phyloP scores from a whole-genome alignment of 2,888 invertebrate species.

The Nebria salina region DNA sequence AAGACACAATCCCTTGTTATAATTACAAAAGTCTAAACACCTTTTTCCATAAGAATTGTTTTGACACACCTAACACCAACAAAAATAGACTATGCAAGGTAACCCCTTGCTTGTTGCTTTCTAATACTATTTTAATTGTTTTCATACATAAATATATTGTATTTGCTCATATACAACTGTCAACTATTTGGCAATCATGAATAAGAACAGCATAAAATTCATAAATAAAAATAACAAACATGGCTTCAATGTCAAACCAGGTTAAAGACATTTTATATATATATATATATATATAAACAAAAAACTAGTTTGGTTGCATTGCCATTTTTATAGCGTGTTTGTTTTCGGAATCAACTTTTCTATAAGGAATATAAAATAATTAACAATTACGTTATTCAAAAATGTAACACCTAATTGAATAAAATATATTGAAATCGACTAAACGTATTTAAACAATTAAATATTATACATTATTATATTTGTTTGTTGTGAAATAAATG shows the following conservation, averaged over 20 bases:
- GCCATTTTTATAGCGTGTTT: constrained; percentile 3
- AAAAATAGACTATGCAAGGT: not conserved
- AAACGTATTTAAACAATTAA: too few species aligned
- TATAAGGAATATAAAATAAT: not conserved
- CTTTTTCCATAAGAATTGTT: too few species aligned
- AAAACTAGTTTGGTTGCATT: constrained; percentile 21
- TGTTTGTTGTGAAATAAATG: too few species aligned
- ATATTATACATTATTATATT: too few species aligned
- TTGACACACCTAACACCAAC: too few species aligned
- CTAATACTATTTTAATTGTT: not conserved
- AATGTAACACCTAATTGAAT: too few species aligned
- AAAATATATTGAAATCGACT: too few species aligned
- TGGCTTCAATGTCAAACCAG: constrained; percentile 20
- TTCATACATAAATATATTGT: not conserved
- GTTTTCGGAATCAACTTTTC: not conserved
- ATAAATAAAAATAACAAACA: constrained; percentile 16
- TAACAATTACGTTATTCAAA: not conserved
- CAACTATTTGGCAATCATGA: constrained; percentile 2
- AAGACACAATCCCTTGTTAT: too few species aligned
- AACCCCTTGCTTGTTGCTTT: not conserved
- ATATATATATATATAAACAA: constrained; percentile 11
- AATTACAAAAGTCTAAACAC: too few species aligned
- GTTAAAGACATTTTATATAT: constrained; percentile 18
- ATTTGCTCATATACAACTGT: not conserved
- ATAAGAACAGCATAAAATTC: not conserved